Base-by-base conservation (phyloP, 2,113 vertebrate species). In the Chiloscyllium plagiosum region DNA sequence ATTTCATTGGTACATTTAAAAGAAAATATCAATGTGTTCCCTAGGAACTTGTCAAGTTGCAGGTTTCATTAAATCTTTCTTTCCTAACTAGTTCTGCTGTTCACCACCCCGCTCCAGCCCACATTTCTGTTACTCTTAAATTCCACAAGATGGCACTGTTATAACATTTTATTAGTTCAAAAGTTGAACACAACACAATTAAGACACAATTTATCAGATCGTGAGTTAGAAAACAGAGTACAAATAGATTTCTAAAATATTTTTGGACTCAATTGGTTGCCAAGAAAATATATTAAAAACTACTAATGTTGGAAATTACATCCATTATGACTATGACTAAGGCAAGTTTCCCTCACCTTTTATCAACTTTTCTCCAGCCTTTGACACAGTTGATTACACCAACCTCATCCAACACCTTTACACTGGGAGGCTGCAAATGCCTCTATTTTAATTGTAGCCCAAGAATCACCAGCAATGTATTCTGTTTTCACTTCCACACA, bases 81-180 rank as follows among this genome's bases (percentile, higher is more conserved):
- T 15, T 65, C 87, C 29, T 56, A 33, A 50, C 85, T 10, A n/a
- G 7, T 90, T 90, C 56, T 90, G 87, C 15, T 80, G 76, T 80
- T 80, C 17, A 37, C 37, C 33, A 37, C 37, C 33, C 61, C 17
- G 20, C 33, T 92, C 56, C 33, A 19, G 6, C 7, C 7, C 56
- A 61, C 8, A 4, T 15, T 65, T 29, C 87, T n/a, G 52, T 19
- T 66, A 66, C 20, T 65, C 89, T 68, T 19, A 72, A 76, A 2
- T 13, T 72, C 94, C 94, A 95, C 94, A 76, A 72, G 94, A 33
- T 95, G 94, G 94, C 94, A 15, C 68, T 95, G 15, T 70, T 13
- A 33, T 52, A 50, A 95, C 94, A 95, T 95, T 95, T 95, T 95
- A 70, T 47, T 47, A 47, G 47, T 72, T 76, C 66, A 52, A 42